Base-by-base conservation (phyloP, 2,113 vertebrate species). In the Danionella cerebrum region DNA sequence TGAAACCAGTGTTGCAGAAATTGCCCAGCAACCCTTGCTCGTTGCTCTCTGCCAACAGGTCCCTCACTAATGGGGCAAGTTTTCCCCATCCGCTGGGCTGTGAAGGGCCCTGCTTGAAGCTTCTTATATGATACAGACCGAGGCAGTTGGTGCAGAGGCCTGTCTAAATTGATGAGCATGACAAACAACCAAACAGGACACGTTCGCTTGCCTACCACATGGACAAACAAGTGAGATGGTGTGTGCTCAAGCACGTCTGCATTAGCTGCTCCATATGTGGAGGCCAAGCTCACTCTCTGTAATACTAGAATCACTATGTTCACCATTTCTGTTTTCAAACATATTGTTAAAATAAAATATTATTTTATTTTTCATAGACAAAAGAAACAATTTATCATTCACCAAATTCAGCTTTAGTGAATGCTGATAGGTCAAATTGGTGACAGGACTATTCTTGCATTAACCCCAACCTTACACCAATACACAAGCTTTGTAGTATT, bases 1-100 rank as follows among this genome's bases (percentile, higher is more conserved):
- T 38, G 44, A 60, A 22, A 45, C 33, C 50, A 54, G 48, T 44
- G 65, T 54, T 57, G 29, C 21, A 29, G 52, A 68, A 58, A 68
- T 45, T 31, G 59, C 55, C 67, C 67, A 69, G 67, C 22, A 69
- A 12, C 35, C 45, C 55, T 45, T 22, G 42, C 18, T 69, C 53
- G 45, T 21, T 11, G 25, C n/a, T n/a, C 65, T 39, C 67, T 60
- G 67, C 44, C 35, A 69, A 69, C 67, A 60, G 67, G 67, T 51
- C 51, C 38, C 45, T 31, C 44, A 19, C 29, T 69, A 60, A 69
- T 60, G 67, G 55, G 55, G 55, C 13, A 55, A 44, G 65, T 45
- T 67, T 44, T 57, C 55, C 18, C 19, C 31, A 21, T 47, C 60
- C 44, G 44, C 52, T 57, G 52, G 55, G 54, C 42, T 69, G 41